Evolutionary conservation across 2,888 invertebrate genomes (phyloP).

Genomic region (Gastrophysa polygoni): DNA sequence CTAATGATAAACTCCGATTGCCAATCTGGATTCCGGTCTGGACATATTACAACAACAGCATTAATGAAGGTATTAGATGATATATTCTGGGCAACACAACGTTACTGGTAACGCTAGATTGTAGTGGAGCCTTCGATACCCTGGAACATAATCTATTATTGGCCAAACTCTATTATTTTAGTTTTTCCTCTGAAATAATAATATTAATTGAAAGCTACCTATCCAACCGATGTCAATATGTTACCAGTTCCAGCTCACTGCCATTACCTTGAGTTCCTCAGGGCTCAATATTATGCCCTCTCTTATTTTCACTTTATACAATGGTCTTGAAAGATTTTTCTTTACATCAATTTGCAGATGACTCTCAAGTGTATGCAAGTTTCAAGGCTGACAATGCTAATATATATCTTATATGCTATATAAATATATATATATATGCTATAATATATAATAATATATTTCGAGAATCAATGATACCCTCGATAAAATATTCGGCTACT

Average conservation of each 20-base stretch:
- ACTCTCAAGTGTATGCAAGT: neutral
- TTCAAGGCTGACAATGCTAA: neutral
- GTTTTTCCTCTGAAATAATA: neutral
- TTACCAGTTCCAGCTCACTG: neutral
- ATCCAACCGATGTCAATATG: constrained; percentile 1
- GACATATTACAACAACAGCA: too few species aligned
- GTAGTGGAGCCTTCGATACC: neutral
- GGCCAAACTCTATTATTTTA: neutral
- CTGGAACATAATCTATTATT: too few species aligned
- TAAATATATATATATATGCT: neutral
- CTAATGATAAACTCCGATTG: neutral
- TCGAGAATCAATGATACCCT: too few species aligned
- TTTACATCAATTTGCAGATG: neutral
- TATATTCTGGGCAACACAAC: neutral
- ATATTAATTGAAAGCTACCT: neutral
- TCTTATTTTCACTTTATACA: neutral
- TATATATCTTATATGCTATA: neutral
- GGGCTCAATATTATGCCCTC: neutral
- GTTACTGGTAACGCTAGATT: constrained; percentile 1
- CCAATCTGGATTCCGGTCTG: too few species aligned
- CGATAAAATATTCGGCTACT: too few species aligned
- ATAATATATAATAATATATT: too few species aligned
- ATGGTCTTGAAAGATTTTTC: neutral
- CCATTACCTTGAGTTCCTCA: neutral
- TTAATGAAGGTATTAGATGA: too few species aligned